These are phyloP conservation scores for Sebastes dallii DNA, from an alignment of 2,797 vertebrate genomes.

Conservation along the genomic window DNA sequence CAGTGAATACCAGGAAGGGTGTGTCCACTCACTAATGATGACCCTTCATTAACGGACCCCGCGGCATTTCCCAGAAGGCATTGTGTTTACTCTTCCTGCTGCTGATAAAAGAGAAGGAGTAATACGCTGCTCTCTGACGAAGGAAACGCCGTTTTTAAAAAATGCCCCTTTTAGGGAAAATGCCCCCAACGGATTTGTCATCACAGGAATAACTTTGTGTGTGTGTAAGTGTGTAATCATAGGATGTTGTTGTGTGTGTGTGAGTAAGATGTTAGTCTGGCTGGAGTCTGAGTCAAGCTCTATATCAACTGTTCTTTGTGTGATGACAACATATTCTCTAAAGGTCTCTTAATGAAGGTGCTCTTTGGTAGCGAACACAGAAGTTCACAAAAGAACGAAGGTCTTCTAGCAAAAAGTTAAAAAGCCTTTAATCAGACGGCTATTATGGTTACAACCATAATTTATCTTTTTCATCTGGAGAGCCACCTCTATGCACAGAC, in stretches of 20 bases:
- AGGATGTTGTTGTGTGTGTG: neutral
- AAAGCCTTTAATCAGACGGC: no score
- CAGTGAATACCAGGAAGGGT: slow-evolving; percentile 77
- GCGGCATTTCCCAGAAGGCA: slow-evolving; percentile 70
- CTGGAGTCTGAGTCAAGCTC: neutral
- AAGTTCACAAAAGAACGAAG: no score
- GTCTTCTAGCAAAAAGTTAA: no score
- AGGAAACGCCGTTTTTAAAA: slow-evolving; percentile 45
- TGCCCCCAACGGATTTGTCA: slow-evolving; percentile 1
- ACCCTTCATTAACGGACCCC: slow-evolving; percentile 51
- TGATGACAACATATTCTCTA: no score
- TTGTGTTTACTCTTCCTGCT: slow-evolving; percentile 80
- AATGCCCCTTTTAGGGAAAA: slow-evolving; percentile 53
- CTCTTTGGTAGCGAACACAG: no score
- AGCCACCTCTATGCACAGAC: no score
- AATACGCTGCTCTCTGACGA: neutral
- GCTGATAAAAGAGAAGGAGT: slow-evolving; percentile 64
- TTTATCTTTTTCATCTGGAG: no score
- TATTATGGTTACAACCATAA: no score
- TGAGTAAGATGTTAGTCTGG: neutral
- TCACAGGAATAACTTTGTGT: neutral
- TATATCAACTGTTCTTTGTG: neutral
- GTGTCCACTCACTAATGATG: slow-evolving; percentile 65
- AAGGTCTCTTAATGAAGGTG: no score
- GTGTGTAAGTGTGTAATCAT: neutral